Conservation (phyloP, 1,140 invertebrate genomes). For the Coenobita brevimanus region DNA sequence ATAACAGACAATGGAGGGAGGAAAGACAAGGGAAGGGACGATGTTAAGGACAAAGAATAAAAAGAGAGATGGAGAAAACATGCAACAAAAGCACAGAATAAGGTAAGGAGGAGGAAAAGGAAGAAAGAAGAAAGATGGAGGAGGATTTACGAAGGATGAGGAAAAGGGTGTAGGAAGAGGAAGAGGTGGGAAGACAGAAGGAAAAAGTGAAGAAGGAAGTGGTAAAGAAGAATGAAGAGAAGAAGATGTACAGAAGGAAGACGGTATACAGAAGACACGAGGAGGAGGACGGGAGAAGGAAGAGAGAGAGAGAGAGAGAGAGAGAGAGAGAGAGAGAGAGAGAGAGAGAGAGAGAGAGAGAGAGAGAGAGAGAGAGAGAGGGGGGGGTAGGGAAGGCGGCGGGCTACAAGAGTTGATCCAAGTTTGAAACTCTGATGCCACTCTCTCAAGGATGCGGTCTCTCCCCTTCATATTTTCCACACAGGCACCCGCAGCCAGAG, state of each 20-base stretch:
- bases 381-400: conserved; percentile 1
- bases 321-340: conserved; percentile 29
- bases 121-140: no score
- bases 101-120: no score
- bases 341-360: conserved; percentile 2
- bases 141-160: no score
- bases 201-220: neutral
- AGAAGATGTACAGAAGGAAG: neutral
- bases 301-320: neutral
- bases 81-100: no score
- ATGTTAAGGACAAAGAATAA: no score
- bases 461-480: no score
- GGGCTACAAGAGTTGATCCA: neutral
- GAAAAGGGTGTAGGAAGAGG: neutral
- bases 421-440: no score
- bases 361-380: neutral
- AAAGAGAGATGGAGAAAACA: no score
- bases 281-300: neutral
- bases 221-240: neutral
- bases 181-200: neutral
- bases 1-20: no score
- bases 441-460: no score
- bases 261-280: neutral
- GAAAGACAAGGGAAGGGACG: no score
- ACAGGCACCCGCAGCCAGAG: no score